Base-by-base conservation (phyloP, 53 echinoderm and acorn worm species). In the Zoroaster sp. region DNA sequence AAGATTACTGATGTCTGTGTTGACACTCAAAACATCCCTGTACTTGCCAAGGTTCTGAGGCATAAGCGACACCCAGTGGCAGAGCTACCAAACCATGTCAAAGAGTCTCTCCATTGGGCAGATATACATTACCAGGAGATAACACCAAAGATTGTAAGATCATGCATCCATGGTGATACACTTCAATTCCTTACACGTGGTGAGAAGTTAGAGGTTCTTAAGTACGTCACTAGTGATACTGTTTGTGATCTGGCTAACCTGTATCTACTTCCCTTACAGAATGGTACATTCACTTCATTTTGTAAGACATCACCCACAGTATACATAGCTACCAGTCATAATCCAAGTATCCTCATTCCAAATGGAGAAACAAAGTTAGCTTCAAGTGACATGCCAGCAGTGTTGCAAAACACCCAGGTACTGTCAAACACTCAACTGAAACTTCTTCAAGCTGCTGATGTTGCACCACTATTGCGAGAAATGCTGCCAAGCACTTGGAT, bases 401-500 rank as follows among this genome's bases (percentile, higher is more conserved):
- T 32, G 40, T 34, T 80, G 11, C 20, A 5, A 30, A 1, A 36
- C 14, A 7, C 51, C 1, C 1, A 5, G 15, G 31, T 70, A 30
- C 0, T 34, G 13, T n/a, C 51, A 6, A 20, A 45, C 54, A 78
- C 73, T 36, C 92, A 82, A 28, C 81, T 88, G 69, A 66, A 78
- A 47, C 17, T 20, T 20, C 52, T 88, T 4, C 65, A 46, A 33
- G 18, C 34, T 17, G 21, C 68, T 18, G 71, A 66, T 72, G 83
- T 92, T 36, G 5, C 73, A 8, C 34, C 31, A 23, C 67, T 89
- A 5, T 5, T 92, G 38, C 52, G 38, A 9, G 77, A 92, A 69
- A 77, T 74, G 13, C 67, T 92, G 8, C 92, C 89, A 77, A 46
- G 39, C 38, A 69, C 89, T 15, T 92, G 89, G 89, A 75, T 65